Evolutionary conservation across 2,113 vertebrate species (phyloP), one percentile per base, ranked within the genome.

Genomic region (Leucopsar rothschildi): DNA sequence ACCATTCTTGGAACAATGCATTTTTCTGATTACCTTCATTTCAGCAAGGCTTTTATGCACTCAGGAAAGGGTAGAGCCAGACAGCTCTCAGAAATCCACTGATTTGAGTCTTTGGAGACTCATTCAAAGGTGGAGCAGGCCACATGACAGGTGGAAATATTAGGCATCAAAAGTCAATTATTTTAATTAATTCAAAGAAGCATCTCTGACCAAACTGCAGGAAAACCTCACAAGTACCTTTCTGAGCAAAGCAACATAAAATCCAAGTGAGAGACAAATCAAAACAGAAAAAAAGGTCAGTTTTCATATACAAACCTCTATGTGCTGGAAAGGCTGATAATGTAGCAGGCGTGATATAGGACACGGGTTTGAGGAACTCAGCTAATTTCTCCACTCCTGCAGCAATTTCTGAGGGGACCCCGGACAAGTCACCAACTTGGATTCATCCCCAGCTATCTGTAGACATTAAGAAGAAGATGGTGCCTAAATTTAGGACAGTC

Each of bases 51-150:
- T 77, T 80, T 73, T 92, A 47, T 50, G 39, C 24, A 15, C 42
- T 68, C 60, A 91, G 91, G 61, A 87, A 88, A 95, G 56, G 64
- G 71, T 70, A 87, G 79, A 93, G 60, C 45, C 57, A 68, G 29
- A 7, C 44, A 69, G 52, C 23, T 82, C 61, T 27, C 86, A 93
- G 55, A 84, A 73, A 69, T 44, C 23, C 55, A 31, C 68, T 86
- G 40, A 65, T n/a, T 12, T 33, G 57, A 77, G 60, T 15, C 73
- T 73, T 90, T 87, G 69, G 89, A 90, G 82, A 70, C 23, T 79
- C 60, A 42, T 66, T 50, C 28, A 49, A 83, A 83, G 57, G 50
- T 45, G 22, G 53, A 75, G 44, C 29, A 78, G 64, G 11, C 9
- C 68, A 42, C 8, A 6, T 12, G 23, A 56, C 5, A 56, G 49